phyloP scores from a whole-genome alignment of 1,140 invertebrate species.

The Chionoecetes opilio region DNA sequence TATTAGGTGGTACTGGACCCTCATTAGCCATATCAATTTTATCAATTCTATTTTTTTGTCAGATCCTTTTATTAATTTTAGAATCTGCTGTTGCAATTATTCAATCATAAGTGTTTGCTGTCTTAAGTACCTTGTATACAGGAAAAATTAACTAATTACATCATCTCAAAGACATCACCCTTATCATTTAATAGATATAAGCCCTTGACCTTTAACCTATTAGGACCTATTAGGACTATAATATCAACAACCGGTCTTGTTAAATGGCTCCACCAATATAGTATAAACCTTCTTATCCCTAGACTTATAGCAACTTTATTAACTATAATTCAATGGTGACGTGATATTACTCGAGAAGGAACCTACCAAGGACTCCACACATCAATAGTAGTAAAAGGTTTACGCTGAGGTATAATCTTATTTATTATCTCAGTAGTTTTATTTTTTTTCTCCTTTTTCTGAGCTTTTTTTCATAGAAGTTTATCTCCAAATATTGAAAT shows the following conservation, averaged over 20 bases:
- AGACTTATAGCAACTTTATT: neutral
- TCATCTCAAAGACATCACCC: neutral
- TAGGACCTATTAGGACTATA: conserved; percentile 50
- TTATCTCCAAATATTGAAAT: neutral
- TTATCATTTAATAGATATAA: conserved; percentile 32
- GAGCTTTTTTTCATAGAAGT: conserved; percentile 34
- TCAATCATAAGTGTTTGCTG: conserved; percentile 33
- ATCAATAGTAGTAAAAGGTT: neutral
- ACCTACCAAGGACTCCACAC: neutral
- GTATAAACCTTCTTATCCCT: neutral
- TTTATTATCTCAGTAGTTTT: neutral
- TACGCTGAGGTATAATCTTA: neutral
- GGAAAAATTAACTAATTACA: conserved; percentile 45
- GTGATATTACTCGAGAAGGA: neutral
- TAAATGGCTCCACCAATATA: neutral
- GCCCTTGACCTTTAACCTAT: conserved; percentile 37
- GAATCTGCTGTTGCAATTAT: conserved; percentile 24
- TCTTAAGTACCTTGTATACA: neutral
- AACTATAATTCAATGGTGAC: neutral
- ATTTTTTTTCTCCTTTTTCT: neutral
- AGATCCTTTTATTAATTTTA: neutral
- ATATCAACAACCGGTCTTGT: conserved; percentile 12
- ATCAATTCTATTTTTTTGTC: conserved; percentile 82
- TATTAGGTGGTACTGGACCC: conserved; percentile 27
- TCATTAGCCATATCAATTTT: no score